Conservation (phyloP, 2,113 vertebrate species). For the Lophochroa leadbeateri region DNA sequence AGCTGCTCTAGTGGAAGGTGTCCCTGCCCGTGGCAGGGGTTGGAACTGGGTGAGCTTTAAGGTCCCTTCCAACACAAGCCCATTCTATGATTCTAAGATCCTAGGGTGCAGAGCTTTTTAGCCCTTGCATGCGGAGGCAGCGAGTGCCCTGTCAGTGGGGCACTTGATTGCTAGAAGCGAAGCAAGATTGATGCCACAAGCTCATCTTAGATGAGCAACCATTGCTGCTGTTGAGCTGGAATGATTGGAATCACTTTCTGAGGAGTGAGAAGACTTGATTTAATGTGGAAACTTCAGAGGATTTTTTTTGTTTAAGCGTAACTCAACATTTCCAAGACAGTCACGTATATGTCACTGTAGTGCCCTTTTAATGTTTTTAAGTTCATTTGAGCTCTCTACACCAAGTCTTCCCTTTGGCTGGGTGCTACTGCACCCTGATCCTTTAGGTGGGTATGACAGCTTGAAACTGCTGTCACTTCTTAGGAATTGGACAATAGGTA, state of each 20-base stretch:
- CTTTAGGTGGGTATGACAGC: neutral
- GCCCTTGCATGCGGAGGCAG: accelerated
- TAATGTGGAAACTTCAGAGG: too few species aligned
- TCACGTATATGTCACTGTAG: too few species aligned
- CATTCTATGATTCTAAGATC: neutral
- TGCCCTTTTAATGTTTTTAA: neutral
- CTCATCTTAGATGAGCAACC: neutral
- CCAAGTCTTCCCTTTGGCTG: neutral
- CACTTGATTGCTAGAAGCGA: neutral
- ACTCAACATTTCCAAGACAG: neutral
- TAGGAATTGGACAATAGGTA: neutral
- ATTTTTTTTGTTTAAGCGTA: neutral
- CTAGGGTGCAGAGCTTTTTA: neutral
- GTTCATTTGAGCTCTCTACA: neutral
- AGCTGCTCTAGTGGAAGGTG: neutral
- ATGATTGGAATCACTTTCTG: neutral
- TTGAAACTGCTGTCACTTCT: neutral
- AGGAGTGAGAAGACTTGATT: neutral
- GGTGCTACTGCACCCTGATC: neutral
- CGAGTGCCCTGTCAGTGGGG: accelerated
- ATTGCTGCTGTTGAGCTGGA: neutral
- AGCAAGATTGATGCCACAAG: accelerated
- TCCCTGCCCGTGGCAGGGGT: accelerated
- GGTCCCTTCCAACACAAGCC: neutral
- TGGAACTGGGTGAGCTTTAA: neutral